Evolutionary conservation across 2,797 vertebrate genomes (phyloP).

Genomic region (Sarcophilus harrisii): DNA sequence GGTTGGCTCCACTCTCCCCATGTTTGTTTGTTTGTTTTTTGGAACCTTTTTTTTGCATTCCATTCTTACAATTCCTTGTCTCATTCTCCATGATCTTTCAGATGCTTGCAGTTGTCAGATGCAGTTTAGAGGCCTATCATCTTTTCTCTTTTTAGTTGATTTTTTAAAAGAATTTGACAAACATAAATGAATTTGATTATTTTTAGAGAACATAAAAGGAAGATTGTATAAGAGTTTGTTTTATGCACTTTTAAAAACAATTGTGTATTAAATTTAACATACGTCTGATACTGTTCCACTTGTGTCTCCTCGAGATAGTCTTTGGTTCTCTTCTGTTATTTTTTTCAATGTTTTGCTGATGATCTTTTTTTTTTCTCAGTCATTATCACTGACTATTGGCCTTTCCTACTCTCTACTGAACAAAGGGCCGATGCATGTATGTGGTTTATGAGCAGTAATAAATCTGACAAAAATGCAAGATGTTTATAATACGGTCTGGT

Average conservation of each 20-base stretch:
- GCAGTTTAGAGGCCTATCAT: not conserved
- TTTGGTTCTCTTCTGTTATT: not conserved
- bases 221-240: not conserved
- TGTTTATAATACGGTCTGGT: not conserved
- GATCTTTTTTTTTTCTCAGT: not conserved
- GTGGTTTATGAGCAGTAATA: not conserved
- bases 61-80: not conserved
- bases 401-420: not conserved
- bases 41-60: not conserved
- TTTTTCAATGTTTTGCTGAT: not conserved
- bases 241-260: not conserved
- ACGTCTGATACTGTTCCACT: not conserved
- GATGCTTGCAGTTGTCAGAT: not conserved
- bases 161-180: not conserved
- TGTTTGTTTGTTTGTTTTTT: not conserved
- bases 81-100: not conserved
- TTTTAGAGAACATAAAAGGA: not conserved
- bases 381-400: not conserved
- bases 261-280: not conserved
- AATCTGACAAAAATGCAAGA: not conserved
- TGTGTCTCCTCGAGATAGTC: not conserved
- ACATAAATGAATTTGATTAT: not conserved
- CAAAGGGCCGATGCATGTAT: not conserved
- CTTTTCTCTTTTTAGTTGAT: not conserved
- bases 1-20: not conserved